A percentile compares a stretch with the other conserved stretches of the same genome.
These are phyloP conservation scores for Aleiodes sp. DNA, from an alignment of 1,140 invertebrate species.

Conservation along the genomic window DNA sequence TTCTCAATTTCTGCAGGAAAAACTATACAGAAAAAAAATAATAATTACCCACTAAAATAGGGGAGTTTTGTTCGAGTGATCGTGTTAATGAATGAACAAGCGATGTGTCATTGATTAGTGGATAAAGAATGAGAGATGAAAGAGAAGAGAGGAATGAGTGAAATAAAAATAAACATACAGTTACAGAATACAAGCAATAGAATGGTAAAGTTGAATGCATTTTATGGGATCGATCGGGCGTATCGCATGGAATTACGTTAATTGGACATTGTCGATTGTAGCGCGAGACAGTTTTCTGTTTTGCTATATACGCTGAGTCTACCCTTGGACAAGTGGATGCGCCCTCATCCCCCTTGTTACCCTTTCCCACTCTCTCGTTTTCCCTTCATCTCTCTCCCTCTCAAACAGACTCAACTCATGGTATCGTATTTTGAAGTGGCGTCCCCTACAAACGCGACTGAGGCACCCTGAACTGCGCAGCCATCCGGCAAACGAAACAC, in stretches of 20 bases:
- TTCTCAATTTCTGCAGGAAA: too few relatives aligned
- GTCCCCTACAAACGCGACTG: conserved; percentile 25
- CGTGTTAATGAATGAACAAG: conserved; percentile 26
- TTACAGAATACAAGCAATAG: neutral
- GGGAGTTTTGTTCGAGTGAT: too few relatives aligned
- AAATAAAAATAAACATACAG: neutral
- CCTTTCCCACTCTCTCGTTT: neutral
- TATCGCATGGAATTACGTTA: conserved; percentile 38
- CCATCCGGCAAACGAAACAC: conserved; percentile 26
- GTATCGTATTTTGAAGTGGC: conserved; percentile 31
- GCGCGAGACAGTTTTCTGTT: conserved; percentile 34
- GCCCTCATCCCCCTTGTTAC: neutral
- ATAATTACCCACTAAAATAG: too few relatives aligned
- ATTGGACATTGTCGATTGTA: conserved; percentile 36
- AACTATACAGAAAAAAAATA: too few relatives aligned
- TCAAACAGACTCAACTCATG: neutral
- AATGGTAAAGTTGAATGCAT: conserved; percentile 25
- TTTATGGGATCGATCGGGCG: conserved; percentile 33
- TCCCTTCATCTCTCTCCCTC: neutral
- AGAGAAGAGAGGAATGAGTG: neutral
- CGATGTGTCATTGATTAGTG: conserved; percentile 21
- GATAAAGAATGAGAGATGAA: neutral
- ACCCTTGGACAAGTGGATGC: conserved; percentile 26
- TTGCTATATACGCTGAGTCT: conserved; percentile 1
- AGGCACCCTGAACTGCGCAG: conserved; percentile 4